Percentiles rank a stretch among this genome's conserved stretches.
Evolutionary conservation across 2,113 vertebrate genomes (phyloP).

Genomic region (Canis aureus): DNA sequence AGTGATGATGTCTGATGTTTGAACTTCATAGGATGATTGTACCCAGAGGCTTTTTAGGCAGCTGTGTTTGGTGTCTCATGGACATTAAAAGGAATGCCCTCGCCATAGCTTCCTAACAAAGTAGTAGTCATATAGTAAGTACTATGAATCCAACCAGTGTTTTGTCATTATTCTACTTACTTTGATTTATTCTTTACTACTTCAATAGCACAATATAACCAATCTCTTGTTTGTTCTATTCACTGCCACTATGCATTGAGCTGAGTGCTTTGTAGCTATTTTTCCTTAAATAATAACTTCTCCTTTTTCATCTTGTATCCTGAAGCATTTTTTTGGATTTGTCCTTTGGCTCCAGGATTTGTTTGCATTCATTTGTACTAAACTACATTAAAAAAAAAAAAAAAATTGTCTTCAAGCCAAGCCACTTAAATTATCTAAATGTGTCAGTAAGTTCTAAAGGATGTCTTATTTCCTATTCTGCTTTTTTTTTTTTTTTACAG

Average conservation of each 20-base stretch:
- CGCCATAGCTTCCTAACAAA: conserved; percentile 7
- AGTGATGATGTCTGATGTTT: conserved; percentile 76
- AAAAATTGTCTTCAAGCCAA: conserved; percentile 68
- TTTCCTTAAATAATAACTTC: conserved; percentile 52
- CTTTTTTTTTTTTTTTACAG: conserved; percentile 52
- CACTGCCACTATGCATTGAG: neutral
- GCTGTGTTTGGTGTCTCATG: conserved; percentile 69
- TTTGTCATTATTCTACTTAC: conserved; percentile 53
- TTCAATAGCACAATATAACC: conserved; percentile 20
- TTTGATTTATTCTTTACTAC: conserved; percentile 58
- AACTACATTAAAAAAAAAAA: neutral
- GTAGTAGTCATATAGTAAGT: neutral
- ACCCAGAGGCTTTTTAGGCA: conserved; percentile 76
- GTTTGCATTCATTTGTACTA: conserved; percentile 79
- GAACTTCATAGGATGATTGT: conserved; percentile 73
- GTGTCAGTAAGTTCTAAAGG: conserved; percentile 7
- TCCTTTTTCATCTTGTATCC: conserved; percentile 49
- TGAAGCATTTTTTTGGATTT: conserved; percentile 66
- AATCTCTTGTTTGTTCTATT: conserved; percentile 51
- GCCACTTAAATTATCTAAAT: conserved; percentile 63
- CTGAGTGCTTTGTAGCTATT: conserved; percentile 55
- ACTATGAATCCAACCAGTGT: conserved; percentile 30
- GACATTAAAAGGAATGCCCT: conserved; percentile 55
- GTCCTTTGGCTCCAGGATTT: conserved; percentile 72
- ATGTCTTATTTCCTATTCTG: conserved; percentile 54